These are phyloP conservation scores for Cygnus olor DNA, from an alignment of 2,797 vertebrate genomes.

Conservation along the genomic window DNA sequence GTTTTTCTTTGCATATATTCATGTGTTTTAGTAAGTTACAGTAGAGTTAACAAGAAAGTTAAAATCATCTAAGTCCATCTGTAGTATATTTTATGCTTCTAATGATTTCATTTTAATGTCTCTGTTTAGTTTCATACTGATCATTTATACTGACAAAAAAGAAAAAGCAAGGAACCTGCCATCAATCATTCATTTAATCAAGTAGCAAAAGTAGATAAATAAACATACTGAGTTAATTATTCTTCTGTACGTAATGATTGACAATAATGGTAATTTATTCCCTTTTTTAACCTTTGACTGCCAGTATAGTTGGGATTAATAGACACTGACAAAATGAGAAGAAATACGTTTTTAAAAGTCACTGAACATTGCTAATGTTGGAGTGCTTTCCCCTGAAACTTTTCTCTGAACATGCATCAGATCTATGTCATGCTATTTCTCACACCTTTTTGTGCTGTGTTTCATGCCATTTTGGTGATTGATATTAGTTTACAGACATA, in stretches of 20 bases:
- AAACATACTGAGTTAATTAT: slow-evolving; percentile 85
- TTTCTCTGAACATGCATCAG: slow-evolving; percentile 21
- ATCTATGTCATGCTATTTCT: slow-evolving; percentile 63
- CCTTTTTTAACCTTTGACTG: slow-evolving; percentile 72
- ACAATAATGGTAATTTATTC: slow-evolving; percentile 80
- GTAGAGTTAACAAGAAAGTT: background rate
- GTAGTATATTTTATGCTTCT: slow-evolving; percentile 57
- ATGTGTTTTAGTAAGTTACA: slow-evolving; percentile 28
- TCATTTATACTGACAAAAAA: slow-evolving; percentile 79
- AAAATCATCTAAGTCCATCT: background rate
- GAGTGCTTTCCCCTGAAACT: slow-evolving; percentile 18
- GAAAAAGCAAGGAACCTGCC: slow-evolving; percentile 81
- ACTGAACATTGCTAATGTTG: background rate
- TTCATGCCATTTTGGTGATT: slow-evolving; percentile 42
- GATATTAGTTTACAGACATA: slow-evolving; percentile 54
- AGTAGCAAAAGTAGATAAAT: slow-evolving; percentile 83
- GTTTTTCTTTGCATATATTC: background rate
- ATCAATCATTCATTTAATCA: slow-evolving; percentile 86
- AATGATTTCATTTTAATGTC: slow-evolving; percentile 72
- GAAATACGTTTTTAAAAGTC: slow-evolving; percentile 25
- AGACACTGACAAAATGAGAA: slow-evolving; percentile 38
- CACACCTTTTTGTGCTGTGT: slow-evolving; percentile 22
- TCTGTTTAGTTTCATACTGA: slow-evolving; percentile 75
- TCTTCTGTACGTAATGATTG: slow-evolving; percentile 81
- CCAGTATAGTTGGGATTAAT: slow-evolving; percentile 45